A percentile compares a stretch with the other conserved stretches of the same genome.
Evolutionary conservation across 2,113 vertebrate species (phyloP).

Genomic region (Oryzias curvinotus): DNA sequence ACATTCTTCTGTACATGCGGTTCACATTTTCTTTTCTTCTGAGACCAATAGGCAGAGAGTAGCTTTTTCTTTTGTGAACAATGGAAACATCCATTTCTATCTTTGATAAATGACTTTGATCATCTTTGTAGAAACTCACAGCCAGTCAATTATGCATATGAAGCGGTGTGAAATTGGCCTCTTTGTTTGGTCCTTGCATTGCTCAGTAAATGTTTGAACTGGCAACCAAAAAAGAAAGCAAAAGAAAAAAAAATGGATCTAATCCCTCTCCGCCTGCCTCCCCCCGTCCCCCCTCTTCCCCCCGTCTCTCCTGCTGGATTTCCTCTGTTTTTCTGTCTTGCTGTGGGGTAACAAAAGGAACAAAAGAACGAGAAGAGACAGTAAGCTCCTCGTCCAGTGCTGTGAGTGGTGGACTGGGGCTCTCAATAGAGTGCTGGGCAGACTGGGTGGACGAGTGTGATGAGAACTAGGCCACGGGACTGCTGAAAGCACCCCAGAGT

Average conservation of each 20-base stretch:
- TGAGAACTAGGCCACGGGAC: conserved; percentile 67
- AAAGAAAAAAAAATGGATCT: conserved; percentile 45
- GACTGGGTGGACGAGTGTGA: conserved; percentile 48
- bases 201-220: conserved; percentile 56
- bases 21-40: not conserved
- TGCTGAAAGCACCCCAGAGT: conserved; percentile 45
- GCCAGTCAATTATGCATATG: conserved; percentile 34
- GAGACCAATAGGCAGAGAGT: not conserved
- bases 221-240: conserved; percentile 50
- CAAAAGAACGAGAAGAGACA: conserved; percentile 69
- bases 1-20: too few relatives aligned
- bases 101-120: conserved; percentile 45
- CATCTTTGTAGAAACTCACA: conserved; percentile 26
- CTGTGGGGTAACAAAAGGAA: conserved; percentile 70
- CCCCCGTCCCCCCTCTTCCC: conserved; percentile 43
- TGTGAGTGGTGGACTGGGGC: conserved; percentile 61
- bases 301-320: conserved; percentile 61
- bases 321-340: conserved; percentile 71
- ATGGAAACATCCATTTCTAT: conserved; percentile 5
- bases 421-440: conserved; percentile 51
- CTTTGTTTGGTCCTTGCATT: conserved; percentile 54
- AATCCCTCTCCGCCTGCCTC: conserved; percentile 63
- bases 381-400: conserved; percentile 68
- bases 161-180: conserved; percentile 52
- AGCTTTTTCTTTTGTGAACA: conserved; percentile 7